phyloP scores from a whole-genome alignment of 2,113 vertebrate species.

The Collichthys lucidus region DNA sequence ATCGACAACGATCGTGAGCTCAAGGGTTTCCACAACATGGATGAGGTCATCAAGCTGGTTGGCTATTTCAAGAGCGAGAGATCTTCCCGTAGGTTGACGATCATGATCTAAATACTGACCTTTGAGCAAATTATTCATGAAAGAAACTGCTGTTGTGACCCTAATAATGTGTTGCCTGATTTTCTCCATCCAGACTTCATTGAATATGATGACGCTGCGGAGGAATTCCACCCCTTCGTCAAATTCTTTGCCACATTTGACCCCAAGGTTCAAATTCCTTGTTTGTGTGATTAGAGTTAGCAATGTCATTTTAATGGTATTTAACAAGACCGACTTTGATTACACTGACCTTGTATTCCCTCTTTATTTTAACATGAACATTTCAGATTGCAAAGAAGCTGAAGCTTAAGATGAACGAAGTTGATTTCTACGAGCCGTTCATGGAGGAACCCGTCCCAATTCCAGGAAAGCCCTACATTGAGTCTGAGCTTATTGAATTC shows the following conservation, averaged over 20 bases:
- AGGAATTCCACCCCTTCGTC: slow-evolving; percentile 93
- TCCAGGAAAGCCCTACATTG: slow-evolving; percentile 89
- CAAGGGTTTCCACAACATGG: slow-evolving; percentile 89
- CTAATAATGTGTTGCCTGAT: background rate
- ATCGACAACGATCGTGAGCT: slow-evolving; percentile 90
- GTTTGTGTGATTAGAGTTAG: background rate
- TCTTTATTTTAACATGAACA: background rate
- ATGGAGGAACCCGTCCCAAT: slow-evolving; percentile 88
- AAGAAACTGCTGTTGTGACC: background rate
- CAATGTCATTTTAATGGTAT: too few species aligned
- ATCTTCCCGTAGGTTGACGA: slow-evolving; percentile 87
- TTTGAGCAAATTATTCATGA: background rate
- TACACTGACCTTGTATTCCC: background rate
- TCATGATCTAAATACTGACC: background rate
- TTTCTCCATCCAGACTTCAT: slow-evolving; percentile 85
- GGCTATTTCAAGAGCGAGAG: slow-evolving; percentile 92
- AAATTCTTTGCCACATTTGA: slow-evolving; percentile 94
- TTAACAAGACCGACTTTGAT: too few species aligned
- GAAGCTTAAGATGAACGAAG: slow-evolving; percentile 91
- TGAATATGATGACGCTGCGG: slow-evolving; percentile 90
- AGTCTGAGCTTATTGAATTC: slow-evolving; percentile 89
- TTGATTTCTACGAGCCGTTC: slow-evolving; percentile 94
- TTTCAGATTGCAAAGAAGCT: slow-evolving; percentile 91
- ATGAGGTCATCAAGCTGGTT: slow-evolving; percentile 91
- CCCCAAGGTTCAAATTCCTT: slow-evolving; percentile 83